These are phyloP conservation scores for Drosophila ironensis DNA, from an alignment of 1,140 invertebrate species.

Conservation along the genomic window DNA sequence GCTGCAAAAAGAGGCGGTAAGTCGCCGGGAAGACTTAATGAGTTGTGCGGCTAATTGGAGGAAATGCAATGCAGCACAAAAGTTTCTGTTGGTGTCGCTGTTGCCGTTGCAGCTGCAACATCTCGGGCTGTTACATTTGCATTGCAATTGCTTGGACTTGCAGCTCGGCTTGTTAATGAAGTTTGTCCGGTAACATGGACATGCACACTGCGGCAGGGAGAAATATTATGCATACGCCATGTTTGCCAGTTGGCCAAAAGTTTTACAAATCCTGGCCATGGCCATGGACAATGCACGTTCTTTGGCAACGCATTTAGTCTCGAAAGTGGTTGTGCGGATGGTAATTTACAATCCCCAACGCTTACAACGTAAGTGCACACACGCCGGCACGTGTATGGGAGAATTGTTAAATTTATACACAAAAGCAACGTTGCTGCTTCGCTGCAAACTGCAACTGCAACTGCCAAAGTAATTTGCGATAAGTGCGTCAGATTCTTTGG, in stretches of 20 bases:
- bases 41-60: slow-evolving; percentile 60
- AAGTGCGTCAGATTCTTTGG: slow-evolving; percentile 79
- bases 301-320: slow-evolving; percentile 49
- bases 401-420: slow-evolving; percentile 80
- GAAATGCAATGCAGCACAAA: slow-evolving; percentile 9
- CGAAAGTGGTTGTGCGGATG: slow-evolving; percentile 36
- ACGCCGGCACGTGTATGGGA: slow-evolving; percentile 65
- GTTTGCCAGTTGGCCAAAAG: slow-evolving; percentile 48
- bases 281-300: slow-evolving; percentile 42
- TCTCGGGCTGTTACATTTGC: slow-evolving; percentile 56
- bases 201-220: slow-evolving; percentile 44
- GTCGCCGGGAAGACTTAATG: slow-evolving; percentile 46
- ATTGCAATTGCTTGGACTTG: slow-evolving; percentile 50
- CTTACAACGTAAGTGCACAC: slow-evolving; percentile 39
- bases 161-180: slow-evolving; percentile 49
- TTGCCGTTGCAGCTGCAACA: slow-evolving; percentile 13
- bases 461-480: slow-evolving; percentile 81
- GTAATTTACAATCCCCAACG: slow-evolving; percentile 75
- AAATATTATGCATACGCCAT: slow-evolving; percentile 75
- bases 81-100: not conserved
- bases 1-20: slow-evolving; percentile 47
- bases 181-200: slow-evolving; percentile 43
- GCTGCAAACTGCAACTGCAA: slow-evolving; percentile 70
- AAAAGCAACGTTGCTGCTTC: slow-evolving; percentile 62
- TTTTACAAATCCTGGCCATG: slow-evolving; percentile 54